phyloP scores from a whole-genome alignment of 2,797 vertebrate species.

The Gymnothorax reevesii region DNA sequence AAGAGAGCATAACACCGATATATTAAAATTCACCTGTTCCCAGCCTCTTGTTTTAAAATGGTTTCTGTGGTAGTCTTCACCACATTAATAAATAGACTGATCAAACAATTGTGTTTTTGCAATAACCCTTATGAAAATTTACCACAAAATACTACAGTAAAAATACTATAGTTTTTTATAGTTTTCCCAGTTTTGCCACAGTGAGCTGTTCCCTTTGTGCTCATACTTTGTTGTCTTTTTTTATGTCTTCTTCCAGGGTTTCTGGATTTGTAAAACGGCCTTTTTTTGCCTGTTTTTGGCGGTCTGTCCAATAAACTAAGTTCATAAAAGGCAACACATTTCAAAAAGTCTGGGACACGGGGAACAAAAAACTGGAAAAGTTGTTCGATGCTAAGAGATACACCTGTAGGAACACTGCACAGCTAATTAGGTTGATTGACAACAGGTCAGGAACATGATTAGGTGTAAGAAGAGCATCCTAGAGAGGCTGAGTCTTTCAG shows the following conservation, averaged over 20 bases:
- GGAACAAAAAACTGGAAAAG: too few relatives aligned
- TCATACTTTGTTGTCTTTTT: not conserved
- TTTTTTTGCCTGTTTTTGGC: not conserved
- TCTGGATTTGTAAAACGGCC: not conserved
- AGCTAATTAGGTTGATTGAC: too few relatives aligned
- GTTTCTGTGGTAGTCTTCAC: not conserved
- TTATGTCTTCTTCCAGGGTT: not conserved
- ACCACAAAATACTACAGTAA: too few relatives aligned
- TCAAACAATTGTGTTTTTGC: not conserved
- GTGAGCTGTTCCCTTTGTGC: constrained; percentile 4
- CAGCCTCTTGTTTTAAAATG: not conserved
- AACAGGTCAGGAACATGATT: too few relatives aligned
- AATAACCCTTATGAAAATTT: not conserved
- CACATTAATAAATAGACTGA: not conserved
- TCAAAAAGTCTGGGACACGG: not conserved
- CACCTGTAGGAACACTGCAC: too few relatives aligned
- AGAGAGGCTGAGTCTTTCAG: too few relatives aligned
- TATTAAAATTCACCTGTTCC: not conserved
- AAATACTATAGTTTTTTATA: too few relatives aligned
- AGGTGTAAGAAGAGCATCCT: too few relatives aligned
- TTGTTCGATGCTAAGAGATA: too few relatives aligned
- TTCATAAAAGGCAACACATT: not conserved
- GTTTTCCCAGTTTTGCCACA: not conserved
- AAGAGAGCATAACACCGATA: not conserved
- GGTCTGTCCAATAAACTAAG: not conserved